Percentiles rank a stretch among this genome's conserved stretches.
Evolutionary conservation across 2,797 vertebrate species (phyloP).

Genomic region (Austrolebias charrua): DNA sequence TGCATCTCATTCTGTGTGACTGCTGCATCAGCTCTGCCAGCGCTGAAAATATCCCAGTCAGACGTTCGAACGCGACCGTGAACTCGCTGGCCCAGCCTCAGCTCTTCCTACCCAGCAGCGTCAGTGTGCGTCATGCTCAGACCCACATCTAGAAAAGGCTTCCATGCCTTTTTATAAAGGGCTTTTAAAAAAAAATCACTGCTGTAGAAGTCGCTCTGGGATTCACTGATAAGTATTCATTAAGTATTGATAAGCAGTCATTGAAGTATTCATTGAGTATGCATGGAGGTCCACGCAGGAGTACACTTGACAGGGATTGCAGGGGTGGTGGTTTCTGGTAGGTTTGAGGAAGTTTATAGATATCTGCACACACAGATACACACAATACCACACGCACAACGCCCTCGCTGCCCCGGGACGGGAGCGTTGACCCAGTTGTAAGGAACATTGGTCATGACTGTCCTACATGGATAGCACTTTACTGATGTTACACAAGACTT

Average conservation of each 20-base stretch:
- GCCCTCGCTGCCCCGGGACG: slow-evolving; percentile 64
- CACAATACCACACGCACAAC: slow-evolving; percentile 27
- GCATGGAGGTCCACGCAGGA: slow-evolving; percentile 55
- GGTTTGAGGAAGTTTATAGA: slow-evolving; percentile 42
- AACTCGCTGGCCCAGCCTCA: slow-evolving; percentile 30
- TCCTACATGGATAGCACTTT: slow-evolving; percentile 71
- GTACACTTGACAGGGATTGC: slow-evolving; percentile 55
- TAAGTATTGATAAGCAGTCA: slow-evolving; percentile 70
- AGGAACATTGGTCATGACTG: slow-evolving; percentile 69
- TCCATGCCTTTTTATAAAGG: slow-evolving; percentile 36
- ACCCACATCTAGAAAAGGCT: slow-evolving; percentile 36
- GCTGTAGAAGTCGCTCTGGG: slow-evolving; percentile 57
- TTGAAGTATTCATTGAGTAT: slow-evolving; percentile 66
- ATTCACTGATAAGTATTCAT: slow-evolving; percentile 65
- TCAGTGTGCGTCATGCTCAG: neutral
- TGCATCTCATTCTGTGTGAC: slow-evolving; percentile 17
- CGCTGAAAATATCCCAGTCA: slow-evolving; percentile 41
- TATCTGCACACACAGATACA: slow-evolving; percentile 13
- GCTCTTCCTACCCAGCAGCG: slow-evolving; percentile 10
- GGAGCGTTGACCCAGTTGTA: slow-evolving; percentile 73
- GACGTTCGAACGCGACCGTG: slow-evolving; percentile 30
- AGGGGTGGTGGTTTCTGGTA: slow-evolving; percentile 36
- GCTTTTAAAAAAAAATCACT: slow-evolving; percentile 46
- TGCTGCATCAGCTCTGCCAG: slow-evolving; percentile 39
- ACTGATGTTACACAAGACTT: slow-evolving; percentile 68